Base-by-base conservation (phyloP, 2,888 invertebrate species). In the Sceliomorpha sp. region DNA sequence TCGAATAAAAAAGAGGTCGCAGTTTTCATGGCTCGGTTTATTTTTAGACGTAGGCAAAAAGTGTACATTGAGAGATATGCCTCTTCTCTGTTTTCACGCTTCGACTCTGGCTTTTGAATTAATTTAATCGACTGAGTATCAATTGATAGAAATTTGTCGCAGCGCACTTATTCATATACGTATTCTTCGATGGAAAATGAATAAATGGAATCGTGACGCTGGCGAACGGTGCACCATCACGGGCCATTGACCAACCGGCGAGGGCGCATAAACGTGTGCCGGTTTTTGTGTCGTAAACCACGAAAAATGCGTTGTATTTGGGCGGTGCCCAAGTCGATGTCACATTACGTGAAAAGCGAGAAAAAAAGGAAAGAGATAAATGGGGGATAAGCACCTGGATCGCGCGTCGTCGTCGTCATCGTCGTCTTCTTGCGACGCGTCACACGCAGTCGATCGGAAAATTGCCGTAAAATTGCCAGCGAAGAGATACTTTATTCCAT, bases 401-500 rank as follows among this genome's bases (percentile, higher is more conserved):
- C 36, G 51, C 53, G 27, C 13, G 24, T 29, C 29, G n/a, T n/a
- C n/a, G n/a, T n/a, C n/a, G 4, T 24, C 24, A 7, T 37, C 42
- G 50, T 47, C 42, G 53, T 53, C 53, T 45, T 63, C 56, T 44
- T 42, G 40, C 58, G 70, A 53, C 67, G 47, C 59, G 66, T 60
- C 69, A 72, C 63, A 74, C 74, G 80, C 82, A 79, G 56, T 77
- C 80, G 76, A 70, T 80, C 75, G 86, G 87, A 87, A 87, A 87
- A 87, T 87, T 87, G 82, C 85, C 86, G 86, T 86, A 86, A 87
- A 87, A 87, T 87, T 87, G 80, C 84, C 77, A 77, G 81, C 77
- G 78, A 81, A 84, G 76, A 85, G 82, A 85, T 84, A 85, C 84
- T 85, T 85, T 84, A 20, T 68, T 68, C 55, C 42, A 60, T 68